These are phyloP conservation scores for Spialia ferax DNA, from an alignment of 2,888 invertebrate genomes.

Conservation along the genomic window DNA sequence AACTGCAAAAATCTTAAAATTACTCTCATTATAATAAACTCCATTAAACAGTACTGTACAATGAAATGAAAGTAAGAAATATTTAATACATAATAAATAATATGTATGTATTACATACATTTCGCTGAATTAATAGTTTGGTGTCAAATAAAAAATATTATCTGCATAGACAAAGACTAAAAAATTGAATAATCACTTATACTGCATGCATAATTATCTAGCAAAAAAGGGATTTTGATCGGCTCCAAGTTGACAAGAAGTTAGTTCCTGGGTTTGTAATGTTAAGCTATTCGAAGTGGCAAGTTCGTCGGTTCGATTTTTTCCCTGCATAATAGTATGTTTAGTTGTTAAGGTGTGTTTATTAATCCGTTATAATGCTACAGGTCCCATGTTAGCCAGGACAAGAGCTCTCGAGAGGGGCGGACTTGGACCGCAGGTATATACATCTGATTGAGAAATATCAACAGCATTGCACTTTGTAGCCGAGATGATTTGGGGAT, in stretches of 20 bases:
- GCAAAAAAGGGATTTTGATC: background rate
- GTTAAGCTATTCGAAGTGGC: background rate
- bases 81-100: too few species aligned
- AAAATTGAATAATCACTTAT: background rate
- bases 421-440: slow-evolving; percentile 79
- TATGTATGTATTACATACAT: too few species aligned
- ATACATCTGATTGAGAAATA: too few species aligned
- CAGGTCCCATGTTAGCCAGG: slow-evolving; percentile 82
- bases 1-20: too few species aligned
- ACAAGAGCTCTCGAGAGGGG: slow-evolving; percentile 74
- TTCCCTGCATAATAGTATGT: background rate
- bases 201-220: slow-evolving; percentile 8
- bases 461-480: slow-evolving; percentile 45
- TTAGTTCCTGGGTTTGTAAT: background rate
- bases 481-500: slow-evolving; percentile 51
- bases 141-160: background rate
- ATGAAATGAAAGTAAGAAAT: too few species aligned
- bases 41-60: too few species aligned
- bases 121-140: background rate
- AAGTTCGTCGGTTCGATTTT: background rate
- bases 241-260: background rate
- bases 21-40: too few species aligned
- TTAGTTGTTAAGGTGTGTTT: slow-evolving; percentile 38
- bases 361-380: slow-evolving; percentile 46
- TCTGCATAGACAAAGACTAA: background rate